Conservation (phyloP, 2,888 invertebrate species). For the Pterostichus niger region DNA sequence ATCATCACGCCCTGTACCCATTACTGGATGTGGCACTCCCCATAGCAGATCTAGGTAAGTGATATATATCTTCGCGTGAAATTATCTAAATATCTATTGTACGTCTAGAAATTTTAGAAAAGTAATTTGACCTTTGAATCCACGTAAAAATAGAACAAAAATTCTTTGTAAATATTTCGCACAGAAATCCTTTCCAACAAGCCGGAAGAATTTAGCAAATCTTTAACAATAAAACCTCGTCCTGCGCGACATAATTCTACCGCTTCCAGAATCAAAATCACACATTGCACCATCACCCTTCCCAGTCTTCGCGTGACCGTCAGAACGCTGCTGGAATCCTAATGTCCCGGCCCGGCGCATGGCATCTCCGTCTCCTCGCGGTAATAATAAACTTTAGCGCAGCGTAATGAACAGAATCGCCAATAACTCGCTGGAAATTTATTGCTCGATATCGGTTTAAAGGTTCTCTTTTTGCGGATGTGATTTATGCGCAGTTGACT, state of each 20-base stretch:
- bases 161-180: neutral
- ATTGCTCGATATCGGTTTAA: constrained; percentile 63
- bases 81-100: too few relatives aligned
- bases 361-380: constrained; percentile 8
- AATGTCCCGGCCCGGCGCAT: constrained; percentile 1
- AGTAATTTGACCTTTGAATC: too few relatives aligned
- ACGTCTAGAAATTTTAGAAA: too few relatives aligned
- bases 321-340: neutral
- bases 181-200: neutral
- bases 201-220: constrained; percentile 3
- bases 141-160: too few relatives aligned
- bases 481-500: constrained; percentile 57
- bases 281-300: neutral
- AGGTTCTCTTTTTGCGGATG: constrained; percentile 54
- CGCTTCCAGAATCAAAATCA: constrained; percentile 10
- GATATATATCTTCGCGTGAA: too few relatives aligned
- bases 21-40: too few relatives aligned
- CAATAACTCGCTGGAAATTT: constrained; percentile 64
- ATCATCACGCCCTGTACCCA: too few relatives aligned
- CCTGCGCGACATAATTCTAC: neutral
- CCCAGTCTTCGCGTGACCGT: neutral
- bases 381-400: constrained; percentile 60
- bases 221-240: constrained; percentile 13
- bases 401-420: constrained; percentile 55
- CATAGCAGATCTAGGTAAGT: too few relatives aligned